Base-by-base conservation (phyloP, 2,888 invertebrate genomes). In the Agrypnus murinus region DNA sequence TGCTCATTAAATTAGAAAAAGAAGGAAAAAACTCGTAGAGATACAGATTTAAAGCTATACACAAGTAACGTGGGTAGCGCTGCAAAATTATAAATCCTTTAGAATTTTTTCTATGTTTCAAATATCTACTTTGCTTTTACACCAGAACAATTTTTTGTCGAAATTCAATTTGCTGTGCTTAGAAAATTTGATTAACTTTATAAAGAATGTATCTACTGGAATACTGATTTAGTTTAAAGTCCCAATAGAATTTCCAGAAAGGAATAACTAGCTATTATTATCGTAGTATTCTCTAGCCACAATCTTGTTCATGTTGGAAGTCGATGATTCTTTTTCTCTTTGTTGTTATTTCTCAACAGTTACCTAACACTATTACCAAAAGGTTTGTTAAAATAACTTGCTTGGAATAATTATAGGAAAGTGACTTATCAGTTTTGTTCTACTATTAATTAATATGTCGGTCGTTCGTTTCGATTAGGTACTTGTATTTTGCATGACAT, bases 391-490 rank as follows among this genome's bases (percentile, higher is more conserved):
- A 38, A 36, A 38, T 55, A 55, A 55, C n/a, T 55, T 50, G 50
- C 12, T 31, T 50, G 31, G 9, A 19, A 31, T 50, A 50, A 50
- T 50, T 50, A 50, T 50, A 50, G 31, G 50, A 55, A 36, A 17
- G 17, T 38, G 55, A 38, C 55, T 36, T 38, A 17, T 36, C 36
- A 55, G 34, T 55, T 46, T 55, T 55, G 55, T 55, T 25, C 36
- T 55, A n/a, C n/a, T n/a, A 38, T 55, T 55, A 55, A 55, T 55
- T 55, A 55, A 36, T 10, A 25, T 25, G 25, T 25, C n/a, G 12
- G 25, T 25, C n/a, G 12, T 36, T 4, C 36, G 17, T 34, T 50
- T 46, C 46, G 46, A 46, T 46, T 46, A n/a, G n/a, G n/a, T n/a
- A 46, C 19, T 25, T 50, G 50, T 31, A 50, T 25, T n/a, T 50